Evolutionary conservation across 2,888 invertebrate species (phyloP).

Genomic region (Germaria angustata): DNA sequence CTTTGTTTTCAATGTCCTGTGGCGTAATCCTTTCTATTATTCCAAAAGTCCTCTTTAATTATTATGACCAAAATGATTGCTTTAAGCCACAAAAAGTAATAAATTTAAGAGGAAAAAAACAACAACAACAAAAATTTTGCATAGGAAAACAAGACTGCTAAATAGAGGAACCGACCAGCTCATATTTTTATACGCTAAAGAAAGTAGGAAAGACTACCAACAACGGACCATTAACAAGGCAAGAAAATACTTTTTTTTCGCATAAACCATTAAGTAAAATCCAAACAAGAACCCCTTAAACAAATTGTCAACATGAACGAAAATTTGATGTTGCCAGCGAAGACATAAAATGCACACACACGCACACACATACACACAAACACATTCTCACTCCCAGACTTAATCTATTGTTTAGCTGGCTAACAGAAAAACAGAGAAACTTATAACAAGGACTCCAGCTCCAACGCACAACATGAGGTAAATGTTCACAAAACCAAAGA

Average conservation of each 20-base stretch:
- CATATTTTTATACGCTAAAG: not conserved
- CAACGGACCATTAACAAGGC: not conserved
- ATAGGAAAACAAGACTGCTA: slow-evolving; percentile 6
- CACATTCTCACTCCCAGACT: not conserved
- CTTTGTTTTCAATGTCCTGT: slow-evolving; percentile 19
- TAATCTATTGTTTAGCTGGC: not conserved
- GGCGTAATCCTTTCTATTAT: slow-evolving; percentile 45
- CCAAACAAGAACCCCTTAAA: slow-evolving; percentile 44
- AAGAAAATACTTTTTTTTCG: not conserved
- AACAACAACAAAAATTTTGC: not conserved
- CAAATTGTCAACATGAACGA: slow-evolving; percentile 65
- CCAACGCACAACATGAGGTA: slow-evolving; percentile 42
- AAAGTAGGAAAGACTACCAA: not conserved
- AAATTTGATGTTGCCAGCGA: slow-evolving; percentile 48
- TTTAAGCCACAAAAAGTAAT: slow-evolving; percentile 59
- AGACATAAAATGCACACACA: not conserved
- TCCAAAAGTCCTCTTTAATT: slow-evolving; percentile 54
- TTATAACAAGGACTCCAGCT: slow-evolving; percentile 13
- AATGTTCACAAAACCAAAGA: slow-evolving; percentile 23
- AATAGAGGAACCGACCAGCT: slow-evolving; percentile 6
- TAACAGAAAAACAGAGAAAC: not conserved
- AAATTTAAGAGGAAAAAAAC: slow-evolving; percentile 24
- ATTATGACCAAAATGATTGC: slow-evolving; percentile 58
- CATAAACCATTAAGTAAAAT: slow-evolving; percentile 49
- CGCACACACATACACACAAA: not conserved